Base-by-base conservation (phyloP, 2,797 vertebrate genomes). In the Phyllotis vaccarum region DNA sequence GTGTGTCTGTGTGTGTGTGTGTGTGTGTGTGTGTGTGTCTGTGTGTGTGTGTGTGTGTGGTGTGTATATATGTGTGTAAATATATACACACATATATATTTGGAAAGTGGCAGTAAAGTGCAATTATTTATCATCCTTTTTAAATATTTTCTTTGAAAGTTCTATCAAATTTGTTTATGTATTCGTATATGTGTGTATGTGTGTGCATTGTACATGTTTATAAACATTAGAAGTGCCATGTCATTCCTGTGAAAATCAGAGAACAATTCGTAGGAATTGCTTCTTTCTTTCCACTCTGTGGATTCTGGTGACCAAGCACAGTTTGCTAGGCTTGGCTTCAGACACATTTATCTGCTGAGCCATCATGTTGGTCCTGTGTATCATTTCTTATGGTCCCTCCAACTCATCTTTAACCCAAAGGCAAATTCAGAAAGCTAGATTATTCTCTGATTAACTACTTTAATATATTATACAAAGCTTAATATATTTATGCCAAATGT, bases 341-440 rank as follows among this genome's bases (percentile, higher is more conserved):
- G 21, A 49, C 12, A 37, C 12, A 2, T 86, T 86, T 54, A 40
- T 54, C 22, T 70, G 49, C 8, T 29, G 66, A 54, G 2, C 21
- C 22, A 29, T 70, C 24, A 16, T 21, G 2, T 29, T 40, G 29
- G n/a, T 56, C 16, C 54, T 74, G 43, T 43, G 56, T 52, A 85
- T 46, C 13, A 75, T 21, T 89, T 17, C 91, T 62, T 91, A 74
- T 46, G 31, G 22, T 31, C 78, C 12, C 31, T 5, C 31, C 74
- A 75, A 70, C 11, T 94, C 46, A 85, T 93, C 8, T 52, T 93
- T 86, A 93, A 89, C 49, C 3, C 70, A 62, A 68, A 21, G 88
- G 85, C 70, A 85, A 94, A 91, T 95, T 96, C 40, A 96, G 86
- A 94, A 31, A 94, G 14, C 37, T 95, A 78, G 46, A 12, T 79